Base-by-base conservation (phyloP, 2,113 vertebrate species). In the Aspidoscelis tigris region DNA sequence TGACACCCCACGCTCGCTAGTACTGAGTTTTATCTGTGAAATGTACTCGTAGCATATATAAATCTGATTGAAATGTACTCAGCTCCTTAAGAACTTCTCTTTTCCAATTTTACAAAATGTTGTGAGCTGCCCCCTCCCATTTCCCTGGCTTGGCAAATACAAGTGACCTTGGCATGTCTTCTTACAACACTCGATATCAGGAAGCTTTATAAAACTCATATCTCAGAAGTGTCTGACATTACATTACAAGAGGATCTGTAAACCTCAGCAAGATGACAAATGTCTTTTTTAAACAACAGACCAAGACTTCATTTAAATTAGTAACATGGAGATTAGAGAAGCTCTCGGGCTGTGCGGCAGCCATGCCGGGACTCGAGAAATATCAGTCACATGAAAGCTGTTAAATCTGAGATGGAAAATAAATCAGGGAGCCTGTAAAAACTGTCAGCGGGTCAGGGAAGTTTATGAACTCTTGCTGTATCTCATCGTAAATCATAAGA, bases 381-480 rank as follows among this genome's bases (percentile, higher is more conserved):
- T 96, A 97, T 97, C 95, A 96, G 95, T 97, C 97, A 97, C 96
- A 96, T 96, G 96, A 96, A 96, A 95, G 96, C 95, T 95, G 95
- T 97, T 96, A 96, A 96, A 96, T 96, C 95, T 93, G 95, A 96
- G 94, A 94, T 96, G 94, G 95, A 96, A 85, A 96, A 97, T 97
- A 97, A 97, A 97, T 97, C 97, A 97, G 95, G 93, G 94, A 94
- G 95, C 96, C 95, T 97, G 96, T 96, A 96, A 96, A 96, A 96
- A 95, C 96, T 96, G 96, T 97, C 96, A 97, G 93, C 95, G 94
- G 96, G 96, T 97, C 96, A 95, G 95, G 95, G 95, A 97, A 97
- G 96, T 97, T 97, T 98, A 97, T 97, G 96, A 97, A 97, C 96
- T 97, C 95, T 96, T 96, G 96, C 95, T 95, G 94, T 95, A 97